phyloP scores from a whole-genome alignment of 2,797 vertebrate species.

The Chelonia mydas region DNA sequence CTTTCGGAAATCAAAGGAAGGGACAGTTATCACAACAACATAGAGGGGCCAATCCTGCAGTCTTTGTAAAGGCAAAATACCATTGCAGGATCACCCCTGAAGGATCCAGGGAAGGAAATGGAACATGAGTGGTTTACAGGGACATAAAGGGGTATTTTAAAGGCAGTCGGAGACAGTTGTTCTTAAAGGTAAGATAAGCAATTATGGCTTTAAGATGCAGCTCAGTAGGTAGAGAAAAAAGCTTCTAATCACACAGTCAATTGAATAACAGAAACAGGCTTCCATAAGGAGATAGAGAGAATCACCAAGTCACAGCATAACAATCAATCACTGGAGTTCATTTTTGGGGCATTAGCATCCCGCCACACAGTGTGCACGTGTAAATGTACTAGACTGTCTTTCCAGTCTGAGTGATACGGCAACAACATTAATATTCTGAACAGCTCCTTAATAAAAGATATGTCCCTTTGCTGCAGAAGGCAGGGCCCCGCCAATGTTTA shows the following conservation, averaged over 20 bases:
- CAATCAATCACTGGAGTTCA: not conserved
- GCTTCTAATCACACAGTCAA: not conserved
- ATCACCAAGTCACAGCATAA: not conserved
- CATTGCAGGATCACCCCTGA: not conserved
- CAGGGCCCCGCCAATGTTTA: not conserved
- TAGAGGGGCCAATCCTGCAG: not conserved
- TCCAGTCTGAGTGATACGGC: accelerated
- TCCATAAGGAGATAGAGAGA: not conserved
- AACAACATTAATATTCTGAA: not conserved
- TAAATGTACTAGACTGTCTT: not conserved
- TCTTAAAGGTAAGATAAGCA: not conserved
- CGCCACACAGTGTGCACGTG: accelerated
- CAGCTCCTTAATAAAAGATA: not conserved
- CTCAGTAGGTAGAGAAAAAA: accelerated
- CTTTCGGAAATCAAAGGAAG: not conserved
- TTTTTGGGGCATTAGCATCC: accelerated
- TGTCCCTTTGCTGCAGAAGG: not conserved
- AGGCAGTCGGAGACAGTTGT: accelerated
- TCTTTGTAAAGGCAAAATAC: not conserved
- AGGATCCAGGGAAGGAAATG: not conserved
- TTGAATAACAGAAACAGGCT: not conserved
- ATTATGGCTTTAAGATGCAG: not conserved
- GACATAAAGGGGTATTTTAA: not conserved
- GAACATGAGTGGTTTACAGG: accelerated
- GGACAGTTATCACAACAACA: not conserved